Percentiles rank a stretch among this genome's conserved stretches.
Evolutionary conservation across 2,888 invertebrate genomes (phyloP).

Genomic region (Drosophila austrosaltans): DNA sequence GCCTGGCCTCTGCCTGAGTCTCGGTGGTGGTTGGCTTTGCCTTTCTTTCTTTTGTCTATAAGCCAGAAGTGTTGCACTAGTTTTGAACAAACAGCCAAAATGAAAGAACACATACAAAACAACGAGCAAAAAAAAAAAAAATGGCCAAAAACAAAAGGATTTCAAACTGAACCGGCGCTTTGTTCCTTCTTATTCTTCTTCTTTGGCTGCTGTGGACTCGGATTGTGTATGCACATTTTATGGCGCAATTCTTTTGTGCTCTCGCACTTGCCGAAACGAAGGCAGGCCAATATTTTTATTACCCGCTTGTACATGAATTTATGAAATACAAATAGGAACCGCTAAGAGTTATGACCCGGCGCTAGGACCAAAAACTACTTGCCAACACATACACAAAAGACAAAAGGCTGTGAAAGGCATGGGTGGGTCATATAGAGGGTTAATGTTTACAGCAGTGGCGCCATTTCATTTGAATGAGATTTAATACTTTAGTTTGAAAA

Average conservation of each 20-base stretch:
- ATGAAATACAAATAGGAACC: constrained; percentile 71
- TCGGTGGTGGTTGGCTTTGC: constrained; percentile 34
- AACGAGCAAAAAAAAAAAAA: constrained; percentile 39
- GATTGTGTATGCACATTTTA: constrained; percentile 56
- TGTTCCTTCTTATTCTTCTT: constrained; percentile 55
- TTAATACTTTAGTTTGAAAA: background rate
- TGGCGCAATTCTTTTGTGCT: constrained; percentile 78
- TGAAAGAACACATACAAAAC: constrained; percentile 52
- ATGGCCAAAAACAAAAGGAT: constrained; percentile 61
- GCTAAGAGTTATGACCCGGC: constrained; percentile 77
- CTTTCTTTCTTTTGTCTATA: constrained; percentile 59
- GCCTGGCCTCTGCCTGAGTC: constrained; percentile 12
- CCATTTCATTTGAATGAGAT: constrained; percentile 54
- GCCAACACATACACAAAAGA: constrained; percentile 24
- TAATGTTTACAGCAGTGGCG: constrained; percentile 44
- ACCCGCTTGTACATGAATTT: constrained; percentile 58
- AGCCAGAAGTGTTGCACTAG: constrained; percentile 80
- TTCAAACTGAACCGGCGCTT: constrained; percentile 52
- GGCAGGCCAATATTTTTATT: constrained; percentile 79
- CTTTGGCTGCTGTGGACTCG: constrained; percentile 43
- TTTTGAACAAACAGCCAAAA: constrained; percentile 59
- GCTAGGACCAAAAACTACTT: constrained; percentile 56
- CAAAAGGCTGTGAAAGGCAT: constrained; percentile 71
- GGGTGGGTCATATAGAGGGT: constrained; percentile 53
- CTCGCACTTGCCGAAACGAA: constrained; percentile 49